Percentiles rank a stretch among this genome's conserved stretches.
Conservation (phyloP, 2,113 vertebrate species). For the Serilophus lunatus region DNA sequence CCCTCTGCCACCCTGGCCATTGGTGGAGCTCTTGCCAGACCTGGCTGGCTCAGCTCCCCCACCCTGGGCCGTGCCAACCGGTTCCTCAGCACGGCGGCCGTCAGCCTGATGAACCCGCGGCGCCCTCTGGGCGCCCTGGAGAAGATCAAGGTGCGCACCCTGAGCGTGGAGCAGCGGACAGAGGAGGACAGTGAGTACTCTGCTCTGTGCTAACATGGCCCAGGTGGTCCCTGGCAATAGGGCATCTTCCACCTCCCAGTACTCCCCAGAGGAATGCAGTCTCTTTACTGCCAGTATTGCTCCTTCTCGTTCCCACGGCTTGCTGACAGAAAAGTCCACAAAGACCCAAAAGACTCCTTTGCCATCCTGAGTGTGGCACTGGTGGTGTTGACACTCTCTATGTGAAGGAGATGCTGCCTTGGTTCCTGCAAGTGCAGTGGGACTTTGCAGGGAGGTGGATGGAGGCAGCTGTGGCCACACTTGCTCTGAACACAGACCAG, state of each 20-base stretch:
- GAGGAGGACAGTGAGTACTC: conserved; percentile 91
- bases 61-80: conserved; percentile 94
- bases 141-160: conserved; percentile 89
- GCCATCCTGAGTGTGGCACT: background rate
- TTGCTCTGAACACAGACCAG: background rate
- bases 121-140: conserved; percentile 85
- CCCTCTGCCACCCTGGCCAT: conserved; percentile 84
- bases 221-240: background rate
- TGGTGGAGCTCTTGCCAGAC: conserved; percentile 85
- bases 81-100: conserved; percentile 92
- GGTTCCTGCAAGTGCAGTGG: background rate
- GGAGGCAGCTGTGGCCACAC: background rate
- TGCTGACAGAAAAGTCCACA: background rate
- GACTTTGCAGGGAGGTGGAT: background rate
- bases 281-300: background rate
- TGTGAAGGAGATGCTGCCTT: background rate
- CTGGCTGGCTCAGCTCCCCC: conserved; percentile 95
- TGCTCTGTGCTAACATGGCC: background rate
- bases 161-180: conserved; percentile 88
- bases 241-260: background rate
- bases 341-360: background rate
- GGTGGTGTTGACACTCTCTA: background rate
- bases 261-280: background rate
- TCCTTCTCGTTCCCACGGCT: background rate
- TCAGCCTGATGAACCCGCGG: conserved; percentile 94